Base-by-base conservation (phyloP, 2,888 invertebrate species). In the Dicroscelio sp. region DNA sequence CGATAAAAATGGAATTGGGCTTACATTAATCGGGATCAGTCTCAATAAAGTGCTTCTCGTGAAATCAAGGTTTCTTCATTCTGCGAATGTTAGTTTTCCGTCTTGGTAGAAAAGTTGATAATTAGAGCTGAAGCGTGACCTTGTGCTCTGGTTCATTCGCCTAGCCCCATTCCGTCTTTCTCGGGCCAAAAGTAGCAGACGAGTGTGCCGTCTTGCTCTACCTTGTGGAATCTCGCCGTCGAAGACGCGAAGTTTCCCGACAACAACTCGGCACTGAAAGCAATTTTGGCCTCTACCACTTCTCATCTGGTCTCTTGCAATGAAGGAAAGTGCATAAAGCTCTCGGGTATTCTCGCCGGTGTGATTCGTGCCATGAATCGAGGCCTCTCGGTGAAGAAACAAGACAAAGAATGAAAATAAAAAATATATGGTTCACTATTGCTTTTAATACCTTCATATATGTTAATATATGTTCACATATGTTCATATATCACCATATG, bases 121-220 rank as follows among this genome's bases (percentile, higher is more conserved):
- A 96, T 96, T 96, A 96, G 95, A 96, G 94, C 94, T 94, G 95
- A 95, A 96, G 96, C 96, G 96, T 96, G 96, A 96, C 96, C 96
- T 96, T 96, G 96, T 93, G 63, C 63, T 65, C 63, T 65, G 63
- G 63, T 65, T 67, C 94, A 86, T 93, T 93, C 93, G 82, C 89
- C 91, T 82, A 87, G 84, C 80, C 58, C 38, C 79, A 30, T 58
- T 69, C 27, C 79, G 52, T 91, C 91, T 89, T 93, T 86, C 17
- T 65, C 63, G 6, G 23, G 30, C 86, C 55, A 35, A 60, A 86
- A 75, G 67, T 60, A 33, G 31, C 65, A 35, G 23, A n/a, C 58
- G 65, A 84, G 76, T 23, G 84, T 35, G 79, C 90, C 90, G 88
- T 93, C 91, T 89, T 84, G 31, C 92, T 91, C 78, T 63, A 83